These are phyloP conservation scores for Netelia melanura DNA, from an alignment of 2,888 invertebrate genomes.

Conservation along the genomic window DNA sequence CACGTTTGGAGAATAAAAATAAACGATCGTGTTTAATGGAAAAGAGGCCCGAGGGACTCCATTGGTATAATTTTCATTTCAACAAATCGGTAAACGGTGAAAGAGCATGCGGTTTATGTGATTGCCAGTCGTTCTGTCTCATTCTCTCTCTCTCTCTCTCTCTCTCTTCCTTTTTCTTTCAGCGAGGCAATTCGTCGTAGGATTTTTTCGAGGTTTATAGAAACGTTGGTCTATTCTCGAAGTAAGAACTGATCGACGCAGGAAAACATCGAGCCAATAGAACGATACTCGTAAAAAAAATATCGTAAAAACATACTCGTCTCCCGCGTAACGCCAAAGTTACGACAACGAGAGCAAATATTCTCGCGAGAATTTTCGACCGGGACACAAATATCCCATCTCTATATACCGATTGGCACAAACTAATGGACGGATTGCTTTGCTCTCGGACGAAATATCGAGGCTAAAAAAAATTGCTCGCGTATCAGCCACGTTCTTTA, in stretches of 20 bases:
- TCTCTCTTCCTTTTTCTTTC: not conserved
- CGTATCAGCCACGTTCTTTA: not conserved
- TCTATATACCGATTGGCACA: conserved; percentile 5
- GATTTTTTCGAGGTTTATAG: not conserved
- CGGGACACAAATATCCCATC: not conserved
- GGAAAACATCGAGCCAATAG: conserved; percentile 27
- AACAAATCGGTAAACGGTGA: conserved; percentile 25
- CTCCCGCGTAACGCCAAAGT: not conserved
- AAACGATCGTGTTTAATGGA: conserved; percentile 10
- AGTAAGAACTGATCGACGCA: conserved; percentile 14
- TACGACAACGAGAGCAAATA: not conserved
- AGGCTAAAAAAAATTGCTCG: not conserved
- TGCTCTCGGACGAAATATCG: not conserved
- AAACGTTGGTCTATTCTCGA: conserved; percentile 10
- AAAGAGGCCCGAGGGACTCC: not conserved
- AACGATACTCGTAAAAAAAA: conserved; percentile 33
- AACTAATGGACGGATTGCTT: conserved; percentile 35
- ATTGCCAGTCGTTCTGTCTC: conserved; percentile 30
- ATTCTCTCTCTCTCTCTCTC: not conserved
- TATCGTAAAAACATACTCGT: conserved; percentile 29
- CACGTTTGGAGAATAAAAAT: conserved; percentile 26
- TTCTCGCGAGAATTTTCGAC: not conserved
- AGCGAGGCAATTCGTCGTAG: not conserved
- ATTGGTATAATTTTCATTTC: conserved; percentile 34
- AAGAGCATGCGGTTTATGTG: conserved; percentile 25